phyloP scores from a whole-genome alignment of 2,888 invertebrate species.

The Erebia aethiops region DNA sequence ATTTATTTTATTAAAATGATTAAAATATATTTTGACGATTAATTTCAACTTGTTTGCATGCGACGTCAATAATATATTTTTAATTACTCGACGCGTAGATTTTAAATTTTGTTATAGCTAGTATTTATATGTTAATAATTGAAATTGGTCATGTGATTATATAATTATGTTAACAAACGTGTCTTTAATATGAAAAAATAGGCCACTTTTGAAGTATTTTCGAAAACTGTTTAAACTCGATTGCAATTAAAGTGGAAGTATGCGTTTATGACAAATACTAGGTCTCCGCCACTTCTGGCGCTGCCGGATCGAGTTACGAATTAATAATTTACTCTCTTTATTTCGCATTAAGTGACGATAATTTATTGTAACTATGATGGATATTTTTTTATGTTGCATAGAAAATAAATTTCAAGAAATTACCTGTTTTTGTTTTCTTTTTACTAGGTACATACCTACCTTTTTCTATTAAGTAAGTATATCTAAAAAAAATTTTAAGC shows the following conservation, averaged over 20 bases:
- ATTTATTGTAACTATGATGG: constrained; percentile 82
- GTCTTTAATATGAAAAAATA: constrained; percentile 27
- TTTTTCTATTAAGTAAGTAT: too few relatives aligned
- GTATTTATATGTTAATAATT: not conserved
- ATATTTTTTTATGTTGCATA: constrained; percentile 84
- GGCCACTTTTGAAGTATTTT: constrained; percentile 24
- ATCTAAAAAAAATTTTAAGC: too few relatives aligned
- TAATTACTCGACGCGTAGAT: too few relatives aligned
- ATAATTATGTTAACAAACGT: constrained; percentile 4
- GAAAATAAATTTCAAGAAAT: constrained; percentile 83
- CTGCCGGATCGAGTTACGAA: constrained; percentile 64
- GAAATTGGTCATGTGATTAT: not conserved
- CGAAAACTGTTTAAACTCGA: constrained; percentile 14
- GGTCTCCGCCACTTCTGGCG: constrained; percentile 43
- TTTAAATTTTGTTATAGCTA: too few relatives aligned
- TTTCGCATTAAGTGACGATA: constrained; percentile 80
- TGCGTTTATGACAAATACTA: constrained; percentile 58
- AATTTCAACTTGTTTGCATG: too few relatives aligned
- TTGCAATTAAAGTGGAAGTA: constrained; percentile 24
- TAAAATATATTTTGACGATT: too few relatives aligned
- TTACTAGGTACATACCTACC: constrained; percentile 15
- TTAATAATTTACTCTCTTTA: constrained; percentile 73
- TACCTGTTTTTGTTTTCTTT: constrained; percentile 50
- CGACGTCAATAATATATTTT: not conserved
- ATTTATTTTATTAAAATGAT: too few relatives aligned